phyloP scores from a whole-genome alignment of 2,113 vertebrate species.

The Anas platyrhynchos region DNA sequence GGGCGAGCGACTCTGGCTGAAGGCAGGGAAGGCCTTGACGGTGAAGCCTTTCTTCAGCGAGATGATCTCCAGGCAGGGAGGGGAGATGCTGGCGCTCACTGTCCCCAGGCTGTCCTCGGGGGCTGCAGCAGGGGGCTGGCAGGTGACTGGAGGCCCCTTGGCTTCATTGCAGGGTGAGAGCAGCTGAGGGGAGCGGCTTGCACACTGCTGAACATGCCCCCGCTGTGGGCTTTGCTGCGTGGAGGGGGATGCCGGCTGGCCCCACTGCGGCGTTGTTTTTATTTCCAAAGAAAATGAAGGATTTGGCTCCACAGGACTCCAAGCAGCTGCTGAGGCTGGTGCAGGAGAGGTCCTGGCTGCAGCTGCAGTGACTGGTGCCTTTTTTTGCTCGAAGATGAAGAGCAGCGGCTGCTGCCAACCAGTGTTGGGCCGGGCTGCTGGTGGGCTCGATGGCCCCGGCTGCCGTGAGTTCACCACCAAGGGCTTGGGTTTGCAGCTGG shows the following conservation, averaged over 20 bases:
- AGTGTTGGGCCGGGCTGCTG: accelerated
- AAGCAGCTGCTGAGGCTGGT: accelerated
- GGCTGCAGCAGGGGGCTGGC: not conserved
- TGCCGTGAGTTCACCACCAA: accelerated
- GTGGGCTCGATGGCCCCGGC: accelerated
- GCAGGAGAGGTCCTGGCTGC: not conserved
- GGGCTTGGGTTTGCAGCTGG: accelerated
- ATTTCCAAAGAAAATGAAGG: not conserved
- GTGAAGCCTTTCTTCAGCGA: not conserved
- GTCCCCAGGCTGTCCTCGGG: not conserved
- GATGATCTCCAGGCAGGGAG: not conserved
- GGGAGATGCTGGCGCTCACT: accelerated
- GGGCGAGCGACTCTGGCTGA: accelerated
- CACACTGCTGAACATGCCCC: not conserved
- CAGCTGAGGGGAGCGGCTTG: not conserved
- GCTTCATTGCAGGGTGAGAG: too few relatives aligned
- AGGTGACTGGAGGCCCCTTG: not conserved
- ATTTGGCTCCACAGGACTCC: not conserved
- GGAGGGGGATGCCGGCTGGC: accelerated
- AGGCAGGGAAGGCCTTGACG: not conserved
- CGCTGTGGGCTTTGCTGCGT: not conserved
- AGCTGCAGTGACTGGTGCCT: accelerated
- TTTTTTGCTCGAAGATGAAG: not conserved
- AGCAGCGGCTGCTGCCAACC: accelerated
- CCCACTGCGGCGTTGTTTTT: accelerated